phyloP scores from a whole-genome alignment of 2,797 vertebrate genomes.

The Tinamus major region DNA sequence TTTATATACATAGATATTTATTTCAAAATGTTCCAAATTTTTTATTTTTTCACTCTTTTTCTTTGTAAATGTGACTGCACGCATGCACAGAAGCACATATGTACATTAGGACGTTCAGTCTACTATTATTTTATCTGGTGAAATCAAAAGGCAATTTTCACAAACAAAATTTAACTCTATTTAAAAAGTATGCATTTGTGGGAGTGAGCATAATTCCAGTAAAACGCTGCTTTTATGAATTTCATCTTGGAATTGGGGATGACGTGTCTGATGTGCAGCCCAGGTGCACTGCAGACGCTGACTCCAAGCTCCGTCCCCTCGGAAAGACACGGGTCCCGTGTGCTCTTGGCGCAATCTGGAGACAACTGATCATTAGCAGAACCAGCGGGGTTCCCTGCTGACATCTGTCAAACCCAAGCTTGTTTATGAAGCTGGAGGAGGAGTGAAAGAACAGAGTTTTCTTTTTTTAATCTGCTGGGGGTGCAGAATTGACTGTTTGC shows the following conservation, averaged over 20 bases:
- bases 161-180: not conserved
- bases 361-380: not conserved
- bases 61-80: not conserved
- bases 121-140: not conserved
- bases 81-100: accelerated
- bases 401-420: not conserved
- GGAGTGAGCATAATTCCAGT: not conserved
- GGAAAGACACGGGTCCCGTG: accelerated
- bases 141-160: not conserved
- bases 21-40: not conserved
- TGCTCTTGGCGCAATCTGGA: not conserved
- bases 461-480: not conserved
- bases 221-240: not conserved
- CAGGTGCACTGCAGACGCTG: not conserved
- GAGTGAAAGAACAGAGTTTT: not conserved
- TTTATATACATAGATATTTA: no score
- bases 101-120: accelerated
- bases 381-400: not conserved
- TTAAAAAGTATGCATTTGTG: not conserved
- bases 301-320: accelerated
- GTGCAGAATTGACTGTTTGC: not conserved
- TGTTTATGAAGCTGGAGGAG: not conserved
- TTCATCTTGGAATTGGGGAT: not conserved
- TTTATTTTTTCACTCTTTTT: not conserved
- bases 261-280: accelerated